Base-by-base conservation (phyloP, 2,888 invertebrate species). In the Exephanes ischioxanthus region DNA sequence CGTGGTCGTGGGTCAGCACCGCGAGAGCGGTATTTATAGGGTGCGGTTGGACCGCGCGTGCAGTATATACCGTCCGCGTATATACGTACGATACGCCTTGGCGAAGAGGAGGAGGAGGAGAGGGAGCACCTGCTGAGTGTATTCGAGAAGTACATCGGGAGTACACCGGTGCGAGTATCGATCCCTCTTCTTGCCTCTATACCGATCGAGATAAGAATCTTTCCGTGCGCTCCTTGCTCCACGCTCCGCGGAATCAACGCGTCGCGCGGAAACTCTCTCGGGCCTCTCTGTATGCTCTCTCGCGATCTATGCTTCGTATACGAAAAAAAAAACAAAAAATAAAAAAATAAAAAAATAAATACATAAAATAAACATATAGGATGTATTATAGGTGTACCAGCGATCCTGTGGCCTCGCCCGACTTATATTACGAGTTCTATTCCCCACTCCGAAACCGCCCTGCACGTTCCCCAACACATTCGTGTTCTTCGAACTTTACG, bases 81-180 rank as follows among this genome's bases (percentile, higher is more conserved):
- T 61, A 26, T 61, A 78, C 58, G 79, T 70, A 76, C 58, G 67
- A 48, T 77, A 61, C 55, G 58, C 70, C 66, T 45, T 71, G 72
- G 37, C 30, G 51, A 37, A 41, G 45, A 45, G 45, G 45, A 45
- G 45, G 45, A 45, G 45, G 45, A 45, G 45, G 41, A 73, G 78
- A 79, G 73, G 78, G 87, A 83, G 80, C 85, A 87, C 87, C 87
- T 87, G 87, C 85, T 86, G 83, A 80, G 83, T 86, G 86, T 83
- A 86, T 80, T 86, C 80, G 86, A 77, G 83, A 75, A 68, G 72
- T 77, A 83, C 85, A 86, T 83, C 63, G 79, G 71, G 79, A 71
- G 70, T 79, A 79, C 79, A 79, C 73, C 72, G 78, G 45, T 82
- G 68, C 68, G 75, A 84, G 80, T 86, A 86, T 86, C 86, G 86